Evolutionary conservation across 2,113 vertebrate species (phyloP).

Genomic region (Rhinolophus sinicus): DNA sequence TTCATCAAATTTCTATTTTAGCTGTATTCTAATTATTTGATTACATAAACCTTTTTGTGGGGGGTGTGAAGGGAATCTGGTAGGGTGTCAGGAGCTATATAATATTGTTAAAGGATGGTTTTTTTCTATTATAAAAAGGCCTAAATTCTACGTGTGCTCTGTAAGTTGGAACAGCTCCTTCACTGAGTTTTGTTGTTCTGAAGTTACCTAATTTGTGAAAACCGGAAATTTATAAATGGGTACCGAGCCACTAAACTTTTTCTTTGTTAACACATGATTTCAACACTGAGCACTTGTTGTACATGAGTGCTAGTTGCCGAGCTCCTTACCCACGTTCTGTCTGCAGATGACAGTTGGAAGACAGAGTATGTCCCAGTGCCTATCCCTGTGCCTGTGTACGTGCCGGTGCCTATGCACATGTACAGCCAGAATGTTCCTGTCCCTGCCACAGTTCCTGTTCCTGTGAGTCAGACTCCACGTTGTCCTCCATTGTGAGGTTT

Average conservation of each 20-base stretch:
- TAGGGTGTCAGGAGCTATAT: neutral
- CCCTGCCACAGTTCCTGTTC: slow-evolving; percentile 92
- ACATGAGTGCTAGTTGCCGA: slow-evolving; percentile 54
- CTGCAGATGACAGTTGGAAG: slow-evolving; percentile 91
- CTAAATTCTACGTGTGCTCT: neutral
- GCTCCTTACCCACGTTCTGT: slow-evolving; percentile 28
- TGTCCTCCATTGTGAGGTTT: slow-evolving; percentile 2
- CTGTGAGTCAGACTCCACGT: slow-evolving; percentile 88
- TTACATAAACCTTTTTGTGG: neutral
- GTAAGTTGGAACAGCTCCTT: neutral
- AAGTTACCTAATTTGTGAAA: slow-evolving; percentile 26
- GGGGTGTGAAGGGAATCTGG: neutral
- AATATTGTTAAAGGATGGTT: slow-evolving; percentile 19
- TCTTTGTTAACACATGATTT: neutral
- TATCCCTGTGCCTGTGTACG: slow-evolving; percentile 96
- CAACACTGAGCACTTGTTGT: neutral
- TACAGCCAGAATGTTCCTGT: slow-evolving; percentile 94
- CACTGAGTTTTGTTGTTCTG: neutral
- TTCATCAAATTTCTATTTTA: slow-evolving; percentile 4
- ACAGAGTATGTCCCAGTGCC: slow-evolving; percentile 96
- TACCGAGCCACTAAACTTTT: neutral
- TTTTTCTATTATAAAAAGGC: neutral
- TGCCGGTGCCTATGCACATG: slow-evolving; percentile 98
- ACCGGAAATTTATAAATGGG: neutral
- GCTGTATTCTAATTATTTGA: neutral